Conservation (phyloP, 2,888 invertebrate genomes). For the Tortrix viridana region DNA sequence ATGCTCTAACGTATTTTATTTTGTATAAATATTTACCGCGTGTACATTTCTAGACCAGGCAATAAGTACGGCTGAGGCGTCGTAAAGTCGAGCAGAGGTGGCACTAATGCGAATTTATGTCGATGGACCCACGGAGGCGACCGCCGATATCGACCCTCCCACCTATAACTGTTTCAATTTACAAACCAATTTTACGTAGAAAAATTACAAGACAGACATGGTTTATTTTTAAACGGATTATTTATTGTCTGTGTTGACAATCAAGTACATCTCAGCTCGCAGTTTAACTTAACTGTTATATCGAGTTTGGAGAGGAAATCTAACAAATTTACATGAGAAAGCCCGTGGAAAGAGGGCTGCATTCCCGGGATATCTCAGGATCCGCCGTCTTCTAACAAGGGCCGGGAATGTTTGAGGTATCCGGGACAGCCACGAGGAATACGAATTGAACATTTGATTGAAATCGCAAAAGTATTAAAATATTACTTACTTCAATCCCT, state of each 20-base stretch:
- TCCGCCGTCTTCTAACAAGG: conserved; percentile 67
- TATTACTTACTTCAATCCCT: conserved; percentile 6
- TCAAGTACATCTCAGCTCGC: conserved; percentile 50
- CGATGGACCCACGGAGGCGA: conserved; percentile 67
- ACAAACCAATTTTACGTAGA: conserved; percentile 56
- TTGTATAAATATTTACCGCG: conserved; percentile 63
- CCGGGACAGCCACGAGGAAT: conserved; percentile 65
- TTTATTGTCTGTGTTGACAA: conserved; percentile 43
- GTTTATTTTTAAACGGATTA: too few relatives aligned
- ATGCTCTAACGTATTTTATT: conserved; percentile 51
- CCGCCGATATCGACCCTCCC: conserved; percentile 69
- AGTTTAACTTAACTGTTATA: conserved; percentile 67
- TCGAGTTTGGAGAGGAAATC: conserved; percentile 72
- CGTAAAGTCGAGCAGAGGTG: conserved; percentile 82
- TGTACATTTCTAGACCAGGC: conserved; percentile 68
- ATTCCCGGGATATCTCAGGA: conserved; percentile 56
- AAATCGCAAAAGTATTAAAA: conserved; percentile 67
- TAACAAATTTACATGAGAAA: conserved; percentile 78
- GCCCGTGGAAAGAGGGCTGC: conserved; percentile 59
- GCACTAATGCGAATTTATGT: conserved; percentile 83
- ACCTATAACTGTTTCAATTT: conserved; percentile 80
- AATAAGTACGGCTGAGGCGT: conserved; percentile 75
- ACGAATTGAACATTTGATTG: conserved; percentile 73
- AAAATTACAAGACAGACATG: conserved; percentile 21
- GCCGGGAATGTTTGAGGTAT: conserved; percentile 73